A percentile compares a stretch with the other conserved stretches of the same genome.
Evolutionary conservation across 2,888 invertebrate genomes (phyloP).

Genomic region (Gibbula magus): DNA sequence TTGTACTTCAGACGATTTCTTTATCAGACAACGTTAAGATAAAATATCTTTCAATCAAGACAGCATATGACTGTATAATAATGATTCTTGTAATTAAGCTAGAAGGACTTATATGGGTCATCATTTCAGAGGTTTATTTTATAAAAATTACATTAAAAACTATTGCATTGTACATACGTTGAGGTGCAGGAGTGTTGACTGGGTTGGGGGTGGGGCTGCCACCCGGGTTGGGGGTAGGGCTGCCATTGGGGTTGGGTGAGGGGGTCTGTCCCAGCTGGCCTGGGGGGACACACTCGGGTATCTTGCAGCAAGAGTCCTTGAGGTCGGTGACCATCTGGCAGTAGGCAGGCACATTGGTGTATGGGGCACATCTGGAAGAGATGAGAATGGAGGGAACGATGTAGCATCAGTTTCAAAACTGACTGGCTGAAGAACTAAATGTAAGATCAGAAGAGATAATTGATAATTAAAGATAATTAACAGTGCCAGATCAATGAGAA

Average conservation of each 20-base stretch:
- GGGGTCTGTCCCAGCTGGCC: slow-evolving; percentile 33
- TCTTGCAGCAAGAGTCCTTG: slow-evolving; percentile 60
- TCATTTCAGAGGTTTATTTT: slow-evolving; percentile 21
- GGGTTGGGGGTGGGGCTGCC: slow-evolving; percentile 1
- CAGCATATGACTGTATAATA: no score
- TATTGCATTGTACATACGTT: slow-evolving; percentile 50
- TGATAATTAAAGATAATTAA: no score
- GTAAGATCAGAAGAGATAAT: no score
- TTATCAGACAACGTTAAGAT: no score
- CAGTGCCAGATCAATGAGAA: no score
- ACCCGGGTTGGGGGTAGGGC: slow-evolving; percentile 32
- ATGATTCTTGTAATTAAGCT: no score
- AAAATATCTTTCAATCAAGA: no score
- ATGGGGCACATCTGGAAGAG: slow-evolving; percentile 51
- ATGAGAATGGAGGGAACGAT: no score
- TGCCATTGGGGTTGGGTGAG: slow-evolving; percentile 32
- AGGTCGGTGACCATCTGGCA: slow-evolving; percentile 61
- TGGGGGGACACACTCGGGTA: slow-evolving; percentile 45
- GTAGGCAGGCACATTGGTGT: slow-evolving; percentile 54
- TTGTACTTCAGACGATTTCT: no score
- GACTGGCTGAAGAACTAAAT: no score
- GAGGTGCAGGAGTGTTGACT: slow-evolving; percentile 45
- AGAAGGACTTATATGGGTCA: no score
- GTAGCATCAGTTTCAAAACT: no score
- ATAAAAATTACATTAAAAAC: slow-evolving; percentile 41